These are phyloP conservation scores for Ochlodes sylvanus DNA, from an alignment of 2,888 invertebrate genomes.

Conservation along the genomic window DNA sequence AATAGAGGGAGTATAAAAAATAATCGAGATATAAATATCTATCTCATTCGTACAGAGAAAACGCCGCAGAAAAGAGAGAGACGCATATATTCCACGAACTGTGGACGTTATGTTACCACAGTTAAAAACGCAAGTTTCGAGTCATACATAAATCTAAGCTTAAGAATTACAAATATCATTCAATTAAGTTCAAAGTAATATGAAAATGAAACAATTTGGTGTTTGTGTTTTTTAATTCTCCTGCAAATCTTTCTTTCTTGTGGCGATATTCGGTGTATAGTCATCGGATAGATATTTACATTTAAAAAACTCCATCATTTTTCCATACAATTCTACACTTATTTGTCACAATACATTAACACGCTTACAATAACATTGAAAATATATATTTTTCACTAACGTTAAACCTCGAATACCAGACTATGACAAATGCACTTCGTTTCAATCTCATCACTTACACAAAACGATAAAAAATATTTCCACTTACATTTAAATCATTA, in stretches of 20 bases:
- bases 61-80: not conserved
- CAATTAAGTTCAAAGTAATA: too few species aligned
- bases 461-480: slow-evolving; percentile 54
- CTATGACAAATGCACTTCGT: slow-evolving; percentile 74
- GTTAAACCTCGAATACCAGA: slow-evolving; percentile 51
- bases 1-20: not conserved
- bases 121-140: too few species aligned
- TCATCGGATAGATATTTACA: not conserved
- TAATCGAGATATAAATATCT: not conserved
- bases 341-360: slow-evolving; percentile 42
- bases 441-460: slow-evolving; percentile 53
- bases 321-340: not conserved
- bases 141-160: too few species aligned
- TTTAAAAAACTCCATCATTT: not conserved
- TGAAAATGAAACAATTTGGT: too few species aligned
- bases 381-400: slow-evolving; percentile 56
- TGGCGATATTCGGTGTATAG: not conserved
- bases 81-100: not conserved
- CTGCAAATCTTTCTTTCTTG: not conserved
- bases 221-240: too few species aligned
- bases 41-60: not conserved
- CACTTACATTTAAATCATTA: slow-evolving; percentile 55
- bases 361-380: slow-evolving; percentile 58
- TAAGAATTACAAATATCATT: too few species aligned
- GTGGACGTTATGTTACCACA: too few species aligned